Conservation (phyloP, 2,113 vertebrate species). For the human (Homo sapiens) region GRCh38 chr1:230910501-230911000, state of each 20-base stretch:
- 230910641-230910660: fast-evolving
- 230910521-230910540: not conserved
- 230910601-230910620: not conserved
- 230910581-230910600: not conserved
- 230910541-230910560: not conserved
- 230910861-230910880: not conserved
- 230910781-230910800: not conserved
- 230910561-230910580: not conserved
- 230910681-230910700: fast-evolving
- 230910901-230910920: not conserved
- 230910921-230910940: fast-evolving
- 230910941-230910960: not conserved
- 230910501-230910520: not conserved
- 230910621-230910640: not conserved
- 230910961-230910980: not conserved
- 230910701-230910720: fast-evolving
- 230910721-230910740: fast-evolving
- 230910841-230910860: not conserved
- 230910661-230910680: fast-evolving
- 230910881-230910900: not conserved
- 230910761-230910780: not conserved
- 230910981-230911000: not conserved
- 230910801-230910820: not conserved
- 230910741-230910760: not conserved
- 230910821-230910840: not conserved